phyloP scores from a whole-genome alignment of 1,140 invertebrate genomes.

The Bombus vancouverensis region DNA sequence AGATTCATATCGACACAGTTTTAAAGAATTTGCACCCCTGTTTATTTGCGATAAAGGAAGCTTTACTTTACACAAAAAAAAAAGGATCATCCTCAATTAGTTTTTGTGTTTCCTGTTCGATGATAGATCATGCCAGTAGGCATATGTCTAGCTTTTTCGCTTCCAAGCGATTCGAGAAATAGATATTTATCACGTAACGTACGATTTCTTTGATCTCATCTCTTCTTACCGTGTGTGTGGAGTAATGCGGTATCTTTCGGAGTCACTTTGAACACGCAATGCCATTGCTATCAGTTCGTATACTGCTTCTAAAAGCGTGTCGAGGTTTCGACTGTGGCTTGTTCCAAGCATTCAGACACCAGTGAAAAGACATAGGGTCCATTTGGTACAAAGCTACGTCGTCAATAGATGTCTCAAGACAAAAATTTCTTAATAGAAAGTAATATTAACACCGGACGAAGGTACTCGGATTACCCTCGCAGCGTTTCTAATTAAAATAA shows the following conservation, averaged over 20 bases:
- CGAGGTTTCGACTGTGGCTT: too few species aligned
- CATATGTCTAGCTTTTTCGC: not conserved
- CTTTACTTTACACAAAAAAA: too few species aligned
- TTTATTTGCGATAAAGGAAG: not conserved
- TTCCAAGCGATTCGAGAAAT: not conserved
- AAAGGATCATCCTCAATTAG: conserved; percentile 14
- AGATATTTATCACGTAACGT: not conserved
- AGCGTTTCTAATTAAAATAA: not conserved
- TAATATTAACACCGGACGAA: too few species aligned
- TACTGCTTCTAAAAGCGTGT: not conserved
- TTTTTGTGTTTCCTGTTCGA: not conserved
- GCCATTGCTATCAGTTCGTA: conserved; percentile 4
- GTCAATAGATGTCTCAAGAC: not conserved
- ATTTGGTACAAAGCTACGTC: not conserved
- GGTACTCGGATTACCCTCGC: too few species aligned
- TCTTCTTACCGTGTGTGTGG: too few species aligned
- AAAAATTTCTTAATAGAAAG: not conserved
- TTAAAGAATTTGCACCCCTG: not conserved
- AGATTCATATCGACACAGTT: too few species aligned
- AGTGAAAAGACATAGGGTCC: not conserved
- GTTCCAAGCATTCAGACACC: not conserved
- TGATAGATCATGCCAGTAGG: conserved; percentile 20
- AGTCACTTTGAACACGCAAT: conserved; percentile 11
- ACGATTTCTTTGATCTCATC: conserved; percentile 17
- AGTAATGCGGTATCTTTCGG: not conserved